phyloP scores from a whole-genome alignment of 30 jellyfish, hydroid and myxozoan genomes.

The Hydractinia symbiolongicarpus region DNA sequence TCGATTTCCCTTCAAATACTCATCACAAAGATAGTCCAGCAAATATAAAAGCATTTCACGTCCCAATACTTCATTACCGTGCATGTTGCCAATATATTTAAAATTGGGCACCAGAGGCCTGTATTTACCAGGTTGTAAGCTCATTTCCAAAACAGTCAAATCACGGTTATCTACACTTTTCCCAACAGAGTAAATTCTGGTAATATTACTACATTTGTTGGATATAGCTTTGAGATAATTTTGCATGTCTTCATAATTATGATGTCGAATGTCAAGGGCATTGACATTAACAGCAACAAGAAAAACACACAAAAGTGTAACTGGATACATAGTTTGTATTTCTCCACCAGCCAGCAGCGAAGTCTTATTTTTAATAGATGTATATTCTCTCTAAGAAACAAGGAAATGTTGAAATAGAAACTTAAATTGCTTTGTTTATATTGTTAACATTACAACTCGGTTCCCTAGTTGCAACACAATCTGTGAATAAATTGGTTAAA shows the following conservation, averaged over 20 bases:
- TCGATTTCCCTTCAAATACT: constrained; percentile 43
- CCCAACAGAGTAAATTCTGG: constrained; percentile 77
- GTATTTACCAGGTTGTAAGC: constrained; percentile 83
- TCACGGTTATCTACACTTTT: constrained; percentile 48
- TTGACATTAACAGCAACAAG: neutral
- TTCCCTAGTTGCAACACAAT: no score
- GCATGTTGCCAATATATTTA: constrained; percentile 96
- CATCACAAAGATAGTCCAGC: constrained; percentile 64
- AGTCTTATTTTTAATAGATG: neutral
- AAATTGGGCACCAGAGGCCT: constrained; percentile 78
- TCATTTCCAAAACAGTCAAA: constrained; percentile 82
- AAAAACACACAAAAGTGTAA: neutral
- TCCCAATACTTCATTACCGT: constrained; percentile 98
- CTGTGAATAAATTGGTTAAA: no score
- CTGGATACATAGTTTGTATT: neutral
- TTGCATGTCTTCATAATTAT: constrained; percentile 74
- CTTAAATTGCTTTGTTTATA: no score
- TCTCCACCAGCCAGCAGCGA: constrained; percentile 4
- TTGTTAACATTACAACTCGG: no score
- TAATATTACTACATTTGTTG: constrained; percentile 58
- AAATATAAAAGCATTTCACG: constrained; percentile 78
- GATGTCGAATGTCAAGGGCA: constrained; percentile 65
- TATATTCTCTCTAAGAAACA: neutral
- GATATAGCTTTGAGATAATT: constrained; percentile 52
- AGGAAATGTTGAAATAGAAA: neutral